Conservation (phyloP, 1,140 invertebrate genomes). For the Platyscapa corneri region DNA sequence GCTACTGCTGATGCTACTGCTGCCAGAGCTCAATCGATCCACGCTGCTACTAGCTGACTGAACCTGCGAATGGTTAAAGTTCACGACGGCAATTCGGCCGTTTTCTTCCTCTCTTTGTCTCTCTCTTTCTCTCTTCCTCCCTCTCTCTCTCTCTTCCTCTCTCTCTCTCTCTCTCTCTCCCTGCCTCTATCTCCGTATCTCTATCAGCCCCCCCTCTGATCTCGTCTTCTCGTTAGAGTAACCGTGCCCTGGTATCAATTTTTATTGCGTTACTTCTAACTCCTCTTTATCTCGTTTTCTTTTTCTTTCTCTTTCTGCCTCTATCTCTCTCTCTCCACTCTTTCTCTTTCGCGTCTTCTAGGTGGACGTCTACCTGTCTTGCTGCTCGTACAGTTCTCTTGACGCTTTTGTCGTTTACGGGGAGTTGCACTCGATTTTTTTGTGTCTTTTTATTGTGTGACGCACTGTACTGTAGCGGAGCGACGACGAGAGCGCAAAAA, state of each 20-base stretch:
- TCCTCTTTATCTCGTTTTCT: background rate
- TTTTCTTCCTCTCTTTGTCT: conserved; percentile 33
- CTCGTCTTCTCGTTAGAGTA: conserved; percentile 36
- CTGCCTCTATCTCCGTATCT: no score
- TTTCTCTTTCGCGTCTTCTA: background rate
- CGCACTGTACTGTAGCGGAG: conserved; percentile 1
- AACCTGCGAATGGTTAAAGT: conserved; percentile 47
- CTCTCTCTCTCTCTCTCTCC: no score
- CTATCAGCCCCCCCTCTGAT: background rate
- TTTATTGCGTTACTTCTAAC: conserved; percentile 25
- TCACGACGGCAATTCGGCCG: conserved; percentile 47
- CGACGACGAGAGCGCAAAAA: background rate
- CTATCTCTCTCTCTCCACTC: background rate
- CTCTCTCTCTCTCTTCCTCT: conserved; percentile 1
- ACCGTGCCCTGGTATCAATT: conserved; percentile 43
- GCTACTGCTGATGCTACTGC: background rate
- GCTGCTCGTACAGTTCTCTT: background rate
- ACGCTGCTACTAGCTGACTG: conserved; percentile 22
- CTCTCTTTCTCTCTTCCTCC: conserved; percentile 36
- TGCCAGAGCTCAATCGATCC: conserved; percentile 43
- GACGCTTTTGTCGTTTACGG: conserved; percentile 38
- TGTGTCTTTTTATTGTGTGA: conserved; percentile 14
- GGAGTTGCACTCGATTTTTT: conserved; percentile 16
- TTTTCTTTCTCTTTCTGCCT: background rate
- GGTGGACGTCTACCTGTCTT: conserved; percentile 22